These are phyloP conservation scores for Echinops telfairi DNA, from an alignment of 2,113 vertebrate species.

Conservation along the genomic window DNA sequence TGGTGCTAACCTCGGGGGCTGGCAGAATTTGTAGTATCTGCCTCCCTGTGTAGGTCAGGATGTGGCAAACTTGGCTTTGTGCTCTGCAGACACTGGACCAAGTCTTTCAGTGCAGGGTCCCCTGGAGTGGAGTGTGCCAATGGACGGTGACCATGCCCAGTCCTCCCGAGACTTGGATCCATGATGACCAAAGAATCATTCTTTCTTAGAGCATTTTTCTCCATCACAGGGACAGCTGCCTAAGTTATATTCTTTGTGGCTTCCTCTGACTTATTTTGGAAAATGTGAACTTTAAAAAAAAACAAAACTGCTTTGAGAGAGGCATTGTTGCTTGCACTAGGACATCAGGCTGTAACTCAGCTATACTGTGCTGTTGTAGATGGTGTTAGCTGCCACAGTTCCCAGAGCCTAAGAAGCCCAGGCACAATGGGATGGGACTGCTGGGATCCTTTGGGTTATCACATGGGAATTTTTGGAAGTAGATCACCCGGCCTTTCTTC, in stretches of 20 bases:
- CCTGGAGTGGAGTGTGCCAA: not conserved
- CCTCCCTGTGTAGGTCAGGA: not conserved
- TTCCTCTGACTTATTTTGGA: conserved; percentile 32
- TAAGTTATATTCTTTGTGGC: conserved; percentile 30
- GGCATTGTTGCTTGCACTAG: not conserved
- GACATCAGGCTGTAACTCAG: conserved; percentile 24
- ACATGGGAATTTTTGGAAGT: not conserved
- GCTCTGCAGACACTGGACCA: not conserved
- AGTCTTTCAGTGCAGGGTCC: not conserved
- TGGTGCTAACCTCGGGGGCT: not conserved
- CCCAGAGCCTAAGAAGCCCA: not conserved
- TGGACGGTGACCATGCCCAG: not conserved
- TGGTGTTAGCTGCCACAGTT: not conserved
- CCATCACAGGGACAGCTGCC: not conserved
- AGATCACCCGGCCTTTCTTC: not conserved
- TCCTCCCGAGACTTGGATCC: not conserved
- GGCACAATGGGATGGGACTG: not conserved
- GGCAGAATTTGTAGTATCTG: not conserved
- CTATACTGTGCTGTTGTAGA: conserved; percentile 29
- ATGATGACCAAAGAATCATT: not conserved
- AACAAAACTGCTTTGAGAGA: not conserved
- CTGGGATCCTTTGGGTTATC: not conserved
- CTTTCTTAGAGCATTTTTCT: conserved; percentile 35
- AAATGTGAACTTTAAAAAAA: conserved; percentile 49
- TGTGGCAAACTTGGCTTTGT: not conserved